These are phyloP conservation scores for Saturnia pavonia DNA, from an alignment of 2,888 invertebrate genomes.

Conservation along the genomic window DNA sequence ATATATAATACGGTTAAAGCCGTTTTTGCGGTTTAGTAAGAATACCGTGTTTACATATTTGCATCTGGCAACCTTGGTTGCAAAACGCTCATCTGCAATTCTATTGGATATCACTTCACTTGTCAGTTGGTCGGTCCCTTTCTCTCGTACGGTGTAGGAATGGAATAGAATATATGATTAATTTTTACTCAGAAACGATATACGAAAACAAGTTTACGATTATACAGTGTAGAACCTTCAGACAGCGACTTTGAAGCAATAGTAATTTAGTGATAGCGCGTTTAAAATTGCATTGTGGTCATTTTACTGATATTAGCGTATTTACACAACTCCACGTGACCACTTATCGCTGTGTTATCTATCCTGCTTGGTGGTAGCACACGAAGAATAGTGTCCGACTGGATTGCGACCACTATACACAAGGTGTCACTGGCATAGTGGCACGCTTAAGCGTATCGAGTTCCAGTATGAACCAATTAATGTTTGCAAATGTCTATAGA, in stretches of 20 bases:
- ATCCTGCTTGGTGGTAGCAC: too few species aligned
- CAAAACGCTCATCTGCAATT: conserved; percentile 11
- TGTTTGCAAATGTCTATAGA: too few species aligned
- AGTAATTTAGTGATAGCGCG: too few species aligned
- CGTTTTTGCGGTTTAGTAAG: not conserved
- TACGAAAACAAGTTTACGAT: conserved; percentile 7
- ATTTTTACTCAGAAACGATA: not conserved
- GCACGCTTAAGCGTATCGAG: too few species aligned
- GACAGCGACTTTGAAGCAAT: not conserved
- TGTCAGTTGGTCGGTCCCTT: not conserved
- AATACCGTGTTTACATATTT: not conserved
- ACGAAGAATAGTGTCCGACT: too few species aligned
- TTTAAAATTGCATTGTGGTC: too few species aligned
- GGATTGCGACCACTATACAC: too few species aligned
- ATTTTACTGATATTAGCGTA: too few species aligned
- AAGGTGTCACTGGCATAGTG: too few species aligned
- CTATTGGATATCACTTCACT: not conserved
- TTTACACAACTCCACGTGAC: too few species aligned
- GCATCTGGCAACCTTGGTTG: conserved; percentile 1
- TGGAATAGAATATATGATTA: not conserved
- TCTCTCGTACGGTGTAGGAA: not conserved
- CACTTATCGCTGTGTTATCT: too few species aligned
- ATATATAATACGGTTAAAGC: not conserved
- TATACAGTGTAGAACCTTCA: not conserved
- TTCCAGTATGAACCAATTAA: too few species aligned